phyloP scores from a whole-genome alignment of 2,113 vertebrate species.

The Saguinus imperator region DNA sequence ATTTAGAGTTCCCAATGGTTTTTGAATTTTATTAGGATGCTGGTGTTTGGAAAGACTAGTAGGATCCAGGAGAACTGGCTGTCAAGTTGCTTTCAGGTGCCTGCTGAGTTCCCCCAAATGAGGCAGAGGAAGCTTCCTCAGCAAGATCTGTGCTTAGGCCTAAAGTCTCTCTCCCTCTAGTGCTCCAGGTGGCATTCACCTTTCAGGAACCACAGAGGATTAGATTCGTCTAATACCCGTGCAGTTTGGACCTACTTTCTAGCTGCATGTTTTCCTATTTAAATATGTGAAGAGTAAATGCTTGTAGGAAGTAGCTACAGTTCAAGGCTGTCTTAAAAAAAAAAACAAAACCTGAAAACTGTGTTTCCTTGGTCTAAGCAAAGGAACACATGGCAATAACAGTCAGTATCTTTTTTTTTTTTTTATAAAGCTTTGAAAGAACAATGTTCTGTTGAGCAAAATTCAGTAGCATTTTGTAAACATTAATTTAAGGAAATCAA shows the following conservation, averaged over 20 bases:
- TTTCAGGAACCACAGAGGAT: constrained; percentile 56
- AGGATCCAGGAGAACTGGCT: constrained; percentile 23
- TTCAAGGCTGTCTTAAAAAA: constrained; percentile 84
- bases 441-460: constrained; percentile 89
- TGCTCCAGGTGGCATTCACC: constrained; percentile 51
- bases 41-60: constrained; percentile 56
- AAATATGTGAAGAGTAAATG: constrained; percentile 82
- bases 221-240: constrained; percentile 29
- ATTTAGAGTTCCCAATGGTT: neutral
- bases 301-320: constrained; percentile 85
- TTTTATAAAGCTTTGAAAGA: constrained; percentile 88
- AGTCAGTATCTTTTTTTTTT: constrained; percentile 80
- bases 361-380: constrained; percentile 84
- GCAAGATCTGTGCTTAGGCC: constrained; percentile 60
- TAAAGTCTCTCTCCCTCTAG: constrained; percentile 43
- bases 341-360: constrained; percentile 35
- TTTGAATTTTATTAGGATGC: neutral
- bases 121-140: constrained; percentile 70
- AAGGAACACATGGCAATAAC: constrained; percentile 85
- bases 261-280: constrained; percentile 79
- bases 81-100: neutral
- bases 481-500: constrained; percentile 93
- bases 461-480: constrained; percentile 90
- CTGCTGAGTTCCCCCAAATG: neutral
- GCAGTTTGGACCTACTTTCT: constrained; percentile 70